phyloP scores from a whole-genome alignment of 2,888 invertebrate genomes.

The Hyppa rectilinea region DNA sequence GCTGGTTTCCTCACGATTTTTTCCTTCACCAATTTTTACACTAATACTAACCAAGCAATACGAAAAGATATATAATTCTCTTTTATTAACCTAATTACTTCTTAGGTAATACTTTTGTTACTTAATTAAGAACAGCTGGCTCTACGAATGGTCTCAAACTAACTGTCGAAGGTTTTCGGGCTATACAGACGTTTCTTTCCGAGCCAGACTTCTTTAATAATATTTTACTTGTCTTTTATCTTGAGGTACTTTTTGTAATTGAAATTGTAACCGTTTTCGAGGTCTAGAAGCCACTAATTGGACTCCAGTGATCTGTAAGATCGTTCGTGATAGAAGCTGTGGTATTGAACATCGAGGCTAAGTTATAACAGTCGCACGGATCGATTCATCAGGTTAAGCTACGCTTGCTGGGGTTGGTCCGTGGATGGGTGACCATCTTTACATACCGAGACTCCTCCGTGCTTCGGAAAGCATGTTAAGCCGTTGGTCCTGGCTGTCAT shows the following conservation, averaged over 20 bases:
- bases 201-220: constrained; percentile 8
- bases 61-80: constrained; percentile 13
- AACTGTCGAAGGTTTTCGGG: constrained; percentile 34
- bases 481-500: too few relatives aligned
- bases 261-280: constrained; percentile 12
- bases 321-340: constrained; percentile 3
- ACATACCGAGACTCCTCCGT: too few relatives aligned
- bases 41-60: constrained; percentile 7
- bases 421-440: too few relatives aligned
- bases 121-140: constrained; percentile 48
- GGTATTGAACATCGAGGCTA: not conserved
- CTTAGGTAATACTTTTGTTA: constrained; percentile 29
- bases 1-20: too few relatives aligned
- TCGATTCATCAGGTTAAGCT: too few relatives aligned
- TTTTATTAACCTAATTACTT: constrained; percentile 31
- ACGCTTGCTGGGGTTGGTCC: too few relatives aligned
- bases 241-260: constrained; percentile 12
- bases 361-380: too few relatives aligned
- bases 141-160: constrained; percentile 12
- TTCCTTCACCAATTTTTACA: too few relatives aligned
- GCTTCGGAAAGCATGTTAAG: too few relatives aligned
- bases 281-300: constrained; percentile 17
- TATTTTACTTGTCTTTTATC: constrained; percentile 23
- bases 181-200: constrained; percentile 13
- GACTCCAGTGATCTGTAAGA: constrained; percentile 7